These are phyloP conservation scores for Desoria tigrina DNA, from an alignment of 2,888 invertebrate genomes.

Conservation along the genomic window DNA sequence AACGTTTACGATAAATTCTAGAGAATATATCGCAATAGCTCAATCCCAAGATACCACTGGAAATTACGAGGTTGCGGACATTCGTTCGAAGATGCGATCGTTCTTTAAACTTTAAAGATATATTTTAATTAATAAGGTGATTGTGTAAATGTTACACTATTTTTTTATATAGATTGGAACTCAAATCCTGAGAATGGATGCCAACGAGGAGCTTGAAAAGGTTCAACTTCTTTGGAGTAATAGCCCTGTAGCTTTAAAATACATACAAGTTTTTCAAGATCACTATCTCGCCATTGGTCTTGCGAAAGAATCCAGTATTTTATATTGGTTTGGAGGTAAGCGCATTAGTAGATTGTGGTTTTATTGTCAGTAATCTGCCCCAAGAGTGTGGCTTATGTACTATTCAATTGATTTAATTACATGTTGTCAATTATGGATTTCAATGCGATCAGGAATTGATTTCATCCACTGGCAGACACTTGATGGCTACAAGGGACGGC, in stretches of 20 bases:
- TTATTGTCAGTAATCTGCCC: too few species aligned
- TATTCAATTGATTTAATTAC: too few species aligned
- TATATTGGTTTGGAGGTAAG: slow-evolving; percentile 49
- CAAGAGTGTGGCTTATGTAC: too few species aligned
- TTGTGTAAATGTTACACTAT: not conserved
- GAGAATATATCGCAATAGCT: slow-evolving; percentile 45
- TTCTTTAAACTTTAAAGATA: not conserved
- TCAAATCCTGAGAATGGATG: slow-evolving; percentile 40
- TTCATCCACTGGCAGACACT: slow-evolving; percentile 47
- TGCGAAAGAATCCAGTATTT: slow-evolving; percentile 39
- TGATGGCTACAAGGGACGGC: slow-evolving; percentile 35
- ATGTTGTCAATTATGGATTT: too few species aligned
- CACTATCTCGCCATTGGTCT: slow-evolving; percentile 46
- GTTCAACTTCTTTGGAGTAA: slow-evolving; percentile 49
- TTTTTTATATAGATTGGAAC: slow-evolving; percentile 43
- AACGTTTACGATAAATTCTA: slow-evolving; percentile 36
- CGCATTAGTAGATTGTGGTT: not conserved
- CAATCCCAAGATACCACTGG: slow-evolving; percentile 44
- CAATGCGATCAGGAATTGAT: slow-evolving; percentile 32
- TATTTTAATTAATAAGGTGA: too few species aligned
- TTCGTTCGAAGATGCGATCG: not conserved
- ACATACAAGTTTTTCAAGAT: slow-evolving; percentile 39
- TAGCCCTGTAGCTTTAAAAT: slow-evolving; percentile 36
- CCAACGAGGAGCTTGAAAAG: slow-evolving; percentile 43
- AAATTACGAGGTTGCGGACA: slow-evolving; percentile 40